Evolutionary conservation across 2,797 vertebrate species (phyloP), one percentile per base, ranked within the genome.

Genomic region (Neosalanx taihuensis): DNA sequence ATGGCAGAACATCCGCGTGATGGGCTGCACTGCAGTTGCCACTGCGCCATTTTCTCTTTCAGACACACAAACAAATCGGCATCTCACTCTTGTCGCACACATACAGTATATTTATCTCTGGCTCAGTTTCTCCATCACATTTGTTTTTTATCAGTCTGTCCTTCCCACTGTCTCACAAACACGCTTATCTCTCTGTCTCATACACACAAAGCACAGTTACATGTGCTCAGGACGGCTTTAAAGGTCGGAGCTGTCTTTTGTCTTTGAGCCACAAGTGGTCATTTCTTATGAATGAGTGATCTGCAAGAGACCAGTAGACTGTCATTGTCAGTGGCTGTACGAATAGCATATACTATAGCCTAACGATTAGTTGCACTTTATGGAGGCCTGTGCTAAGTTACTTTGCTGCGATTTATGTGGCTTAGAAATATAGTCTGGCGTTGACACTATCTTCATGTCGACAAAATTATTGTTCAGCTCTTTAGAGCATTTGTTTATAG

Each of bases 11-110:
- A 53, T 69, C 67, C 73, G 77, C 71, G 71, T 76, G 31, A 60
- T 77, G 83, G 83, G 85, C 90, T 88, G 89, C 89, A 90, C 81
- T 91, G 90, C 89, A 90, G 90, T 80, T 86, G 79, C 84, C 79
- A 78, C 82, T 62, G 78, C 74, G 33, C 67, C 70, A 62, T 18
- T 56, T 57, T 66, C 41, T 41, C 56, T 71, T 26, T 37, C 13
- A 37, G 18, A 35, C 17, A 4, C 63, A 37, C 56, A 23, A n/a
- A n/a, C 56, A 23, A 4, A 12, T 62, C 72, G 78, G 51, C 68
- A 74, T 64, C 33, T 49, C 31, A 70, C 57, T 9, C 64, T 29
- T 29, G n/a, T 65, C 9, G 26, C 80, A 82, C 78, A 70, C 29
- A 59, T 61, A 31, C 64, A 18, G 71, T 15, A 3, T 46, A 53